phyloP scores from a whole-genome alignment of 2,888 invertebrate genomes.

The Acleris laterana region DNA sequence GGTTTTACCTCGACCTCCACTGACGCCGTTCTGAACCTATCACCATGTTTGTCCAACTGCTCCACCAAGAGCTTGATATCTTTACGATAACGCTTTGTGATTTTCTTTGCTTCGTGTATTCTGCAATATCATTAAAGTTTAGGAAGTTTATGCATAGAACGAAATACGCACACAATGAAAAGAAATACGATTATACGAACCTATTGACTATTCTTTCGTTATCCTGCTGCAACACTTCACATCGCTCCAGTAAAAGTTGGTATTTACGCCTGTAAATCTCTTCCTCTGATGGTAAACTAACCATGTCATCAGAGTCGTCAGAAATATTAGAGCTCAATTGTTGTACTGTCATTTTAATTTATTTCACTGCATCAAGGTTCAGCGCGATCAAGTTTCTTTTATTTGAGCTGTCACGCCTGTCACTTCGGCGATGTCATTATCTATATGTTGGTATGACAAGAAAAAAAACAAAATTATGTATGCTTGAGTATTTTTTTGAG shows the following conservation, averaged over 20 bases:
- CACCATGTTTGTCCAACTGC: conserved; percentile 88
- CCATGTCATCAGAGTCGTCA: conserved; percentile 83
- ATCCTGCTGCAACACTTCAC: conserved; percentile 90
- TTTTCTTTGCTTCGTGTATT: conserved; percentile 89
- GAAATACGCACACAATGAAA: conserved; percentile 43
- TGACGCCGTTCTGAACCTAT: conserved; percentile 86
- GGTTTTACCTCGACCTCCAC: conserved; percentile 83
- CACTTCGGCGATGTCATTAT: background rate
- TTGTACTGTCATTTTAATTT: conserved; percentile 85
- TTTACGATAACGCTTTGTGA: conserved; percentile 87
- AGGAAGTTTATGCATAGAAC: conserved; percentile 42
- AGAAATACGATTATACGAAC: conserved; percentile 76
- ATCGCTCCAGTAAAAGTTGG: conserved; percentile 88
- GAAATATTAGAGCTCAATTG: conserved; percentile 82
- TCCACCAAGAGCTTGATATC: conserved; percentile 88
- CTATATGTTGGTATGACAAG: too few relatives aligned
- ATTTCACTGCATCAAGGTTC: conserved; percentile 78
- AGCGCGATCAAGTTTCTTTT: conserved; percentile 74
- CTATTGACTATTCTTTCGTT: conserved; percentile 89
- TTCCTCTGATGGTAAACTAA: conserved; percentile 84
- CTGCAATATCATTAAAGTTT: conserved; percentile 63
- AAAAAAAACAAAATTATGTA: too few relatives aligned
- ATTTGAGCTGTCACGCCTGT: conserved; percentile 53
- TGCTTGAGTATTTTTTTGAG: too few relatives aligned
- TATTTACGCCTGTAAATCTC: conserved; percentile 90